Conservation (phyloP, 1,140 invertebrate species). For the Amphibalanus amphitrite region DNA sequence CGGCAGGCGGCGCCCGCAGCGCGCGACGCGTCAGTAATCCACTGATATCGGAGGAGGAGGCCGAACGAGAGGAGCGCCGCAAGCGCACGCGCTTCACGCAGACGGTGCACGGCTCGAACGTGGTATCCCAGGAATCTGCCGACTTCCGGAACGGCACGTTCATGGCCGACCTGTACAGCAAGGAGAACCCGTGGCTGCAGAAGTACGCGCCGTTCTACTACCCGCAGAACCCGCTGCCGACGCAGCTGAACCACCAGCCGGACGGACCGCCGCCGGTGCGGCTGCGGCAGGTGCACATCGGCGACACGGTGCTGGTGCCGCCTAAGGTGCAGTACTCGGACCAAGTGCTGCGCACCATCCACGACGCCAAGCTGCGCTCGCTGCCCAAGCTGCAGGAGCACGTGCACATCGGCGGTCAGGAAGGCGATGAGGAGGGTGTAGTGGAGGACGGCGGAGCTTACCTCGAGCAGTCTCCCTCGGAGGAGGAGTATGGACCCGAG, state of each 20-base stretch:
- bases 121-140: not conserved
- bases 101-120: not conserved
- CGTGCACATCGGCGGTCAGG: no score
- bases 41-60: no score
- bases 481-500: no score
- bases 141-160: not conserved
- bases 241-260: not conserved
- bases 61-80: no score
- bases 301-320: not conserved
- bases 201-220: not conserved
- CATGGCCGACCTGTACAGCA: not conserved
- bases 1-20: no score
- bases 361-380: not conserved
- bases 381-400: no score
- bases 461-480: no score
- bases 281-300: not conserved
- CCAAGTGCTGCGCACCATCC: not conserved
- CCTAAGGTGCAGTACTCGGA: not conserved
- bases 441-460: no score
- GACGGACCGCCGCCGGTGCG: not conserved
- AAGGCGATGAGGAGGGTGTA: no score
- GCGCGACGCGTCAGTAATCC: no score
- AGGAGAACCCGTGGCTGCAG: not conserved
- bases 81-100: not conserved
- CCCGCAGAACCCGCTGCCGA: not conserved